Conservation (phyloP, 2,113 vertebrate genomes). For the Gorilla gorilla region DNA sequence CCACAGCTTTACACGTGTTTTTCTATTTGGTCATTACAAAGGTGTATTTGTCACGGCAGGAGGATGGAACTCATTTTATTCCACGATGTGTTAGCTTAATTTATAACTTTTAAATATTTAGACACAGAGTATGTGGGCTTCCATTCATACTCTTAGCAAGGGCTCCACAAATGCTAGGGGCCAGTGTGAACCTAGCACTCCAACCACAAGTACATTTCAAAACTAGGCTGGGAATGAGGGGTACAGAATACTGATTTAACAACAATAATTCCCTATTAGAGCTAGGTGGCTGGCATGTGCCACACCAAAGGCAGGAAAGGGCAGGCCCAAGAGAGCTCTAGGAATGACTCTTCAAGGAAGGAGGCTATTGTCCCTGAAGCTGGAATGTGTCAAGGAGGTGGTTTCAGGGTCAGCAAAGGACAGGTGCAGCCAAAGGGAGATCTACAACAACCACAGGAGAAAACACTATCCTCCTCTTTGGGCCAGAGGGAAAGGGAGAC, state of each 20-base stretch:
- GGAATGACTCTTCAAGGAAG: neutral
- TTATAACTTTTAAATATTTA: slow-evolving; percentile 28
- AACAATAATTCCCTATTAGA: neutral
- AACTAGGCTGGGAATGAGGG: neutral
- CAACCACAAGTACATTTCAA: neutral
- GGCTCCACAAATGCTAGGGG: neutral
- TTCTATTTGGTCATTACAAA: slow-evolving; percentile 11
- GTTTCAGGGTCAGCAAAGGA: neutral
- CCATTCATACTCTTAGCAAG: neutral
- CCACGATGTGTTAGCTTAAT: slow-evolving; percentile 21
- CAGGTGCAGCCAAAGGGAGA: neutral
- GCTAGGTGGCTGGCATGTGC: no score
- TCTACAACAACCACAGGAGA: neutral
- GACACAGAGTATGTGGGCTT: neutral
- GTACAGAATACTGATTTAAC: neutral
- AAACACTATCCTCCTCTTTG: neutral
- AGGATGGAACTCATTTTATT: slow-evolving; percentile 36
- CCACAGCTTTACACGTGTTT: neutral
- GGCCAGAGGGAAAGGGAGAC: neutral
- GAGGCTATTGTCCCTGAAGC: neutral
- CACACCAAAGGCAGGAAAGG: neutral
- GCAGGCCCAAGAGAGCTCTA: neutral
- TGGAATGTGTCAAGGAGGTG: neutral
- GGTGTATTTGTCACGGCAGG: neutral
- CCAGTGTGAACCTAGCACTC: neutral